Conservation (phyloP, 2,113 vertebrate genomes). For the Pedetes capensis region DNA sequence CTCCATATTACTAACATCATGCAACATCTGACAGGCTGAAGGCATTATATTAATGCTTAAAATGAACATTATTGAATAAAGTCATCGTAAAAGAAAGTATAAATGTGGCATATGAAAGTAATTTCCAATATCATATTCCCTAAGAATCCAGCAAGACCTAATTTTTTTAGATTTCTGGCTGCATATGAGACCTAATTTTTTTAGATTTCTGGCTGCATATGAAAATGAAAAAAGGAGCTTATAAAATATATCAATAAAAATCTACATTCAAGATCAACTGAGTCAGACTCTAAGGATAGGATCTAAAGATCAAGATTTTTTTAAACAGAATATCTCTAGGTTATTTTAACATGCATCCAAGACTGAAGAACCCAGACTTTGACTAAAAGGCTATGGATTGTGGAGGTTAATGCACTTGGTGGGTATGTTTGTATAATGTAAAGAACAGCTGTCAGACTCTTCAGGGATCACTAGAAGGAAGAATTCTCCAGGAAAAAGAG, state of each 20-base stretch:
- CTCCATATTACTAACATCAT: neutral
- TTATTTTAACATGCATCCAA: neutral
- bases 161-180: neutral
- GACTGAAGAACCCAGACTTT: neutral
- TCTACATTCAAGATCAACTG: neutral
- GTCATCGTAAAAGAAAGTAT: neutral
- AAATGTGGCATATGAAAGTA: neutral
- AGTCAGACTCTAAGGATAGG: neutral
- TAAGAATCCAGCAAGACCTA: neutral
- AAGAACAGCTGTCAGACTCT: neutral
- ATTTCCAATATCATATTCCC: neutral
- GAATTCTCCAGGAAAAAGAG: neutral
- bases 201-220: too few species aligned
- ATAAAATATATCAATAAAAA: neutral
- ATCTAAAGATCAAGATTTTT: neutral
- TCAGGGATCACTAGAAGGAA: neutral
- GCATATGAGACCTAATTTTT: too few species aligned
- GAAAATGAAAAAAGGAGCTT: neutral
- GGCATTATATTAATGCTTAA: neutral
- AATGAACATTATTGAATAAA: neutral
- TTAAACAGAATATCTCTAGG: neutral
- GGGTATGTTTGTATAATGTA: neutral
- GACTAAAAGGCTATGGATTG: neutral
- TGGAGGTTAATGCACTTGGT: neutral
- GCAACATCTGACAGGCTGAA: neutral